Evolutionary conservation across 2,888 invertebrate genomes (phyloP), one percentile per base, ranked within the genome.

Genomic region (Melanchra persicariae): DNA sequence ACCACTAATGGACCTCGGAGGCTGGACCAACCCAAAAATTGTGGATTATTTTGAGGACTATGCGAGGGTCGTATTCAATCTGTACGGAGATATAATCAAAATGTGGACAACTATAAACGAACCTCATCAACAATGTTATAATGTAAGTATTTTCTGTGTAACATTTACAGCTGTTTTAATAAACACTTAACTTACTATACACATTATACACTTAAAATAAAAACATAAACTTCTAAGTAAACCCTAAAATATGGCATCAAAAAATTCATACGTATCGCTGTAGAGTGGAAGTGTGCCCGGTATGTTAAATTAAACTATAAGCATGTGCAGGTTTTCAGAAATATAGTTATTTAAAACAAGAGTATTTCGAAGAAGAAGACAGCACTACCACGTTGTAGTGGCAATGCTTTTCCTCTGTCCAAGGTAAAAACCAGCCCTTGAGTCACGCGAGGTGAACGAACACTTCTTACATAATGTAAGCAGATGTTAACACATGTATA

Each of bases 91-190:
- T 87, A 93, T 97, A 63, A 96, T 98, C 12, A 97, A 96, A 89
- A 92, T 96, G 51, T 98, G 98, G 98, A 97, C 97, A 0, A 98
- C 98, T 0, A 96, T 98, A 81, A 98, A 98, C 86, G 98, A 98
- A 87, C 98, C 98, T 0, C 96, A 95, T 82, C 93, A 96, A 72
- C 95, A 96, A 82, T 96, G 96, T 82, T 91, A 89, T 82, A 92
- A 93, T 68, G 96, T 54, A 94, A 85, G 45, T 45, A 45, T 19
- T 15, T 40, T 40, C 40, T 40, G 15, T 5, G 15, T 5, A 40
- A 15, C 0, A 15, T 40, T 40, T 15, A 34, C 34, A 34, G 7
- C 34, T 34, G 34, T 5, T 40, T 15, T 40, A 40, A 40, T 15
- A 40, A 40, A 40, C 17, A 40, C 4, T 40, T 30, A 30, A 30